These are phyloP conservation scores for Coelopa frigida DNA, from an alignment of 1,140 invertebrate species.

Conservation along the genomic window DNA sequence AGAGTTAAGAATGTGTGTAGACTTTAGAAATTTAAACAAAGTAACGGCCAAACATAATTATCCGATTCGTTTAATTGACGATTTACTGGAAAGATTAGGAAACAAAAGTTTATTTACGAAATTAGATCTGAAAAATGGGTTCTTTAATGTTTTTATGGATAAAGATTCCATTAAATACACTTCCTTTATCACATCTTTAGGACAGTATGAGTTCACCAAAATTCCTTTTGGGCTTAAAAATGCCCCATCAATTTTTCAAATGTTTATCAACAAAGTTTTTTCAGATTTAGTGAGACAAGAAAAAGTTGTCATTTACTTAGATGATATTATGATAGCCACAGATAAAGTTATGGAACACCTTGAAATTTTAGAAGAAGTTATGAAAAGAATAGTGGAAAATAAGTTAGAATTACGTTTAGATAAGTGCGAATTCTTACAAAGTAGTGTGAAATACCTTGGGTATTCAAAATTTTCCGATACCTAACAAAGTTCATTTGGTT, in stretches of 20 bases:
- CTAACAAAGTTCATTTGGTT: slow-evolving; percentile 16
- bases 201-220: background rate
- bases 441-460: background rate
- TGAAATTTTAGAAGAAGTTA: slow-evolving; percentile 17
- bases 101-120: too few relatives aligned
- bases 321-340: slow-evolving; percentile 8
- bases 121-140: slow-evolving; percentile 30
- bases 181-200: background rate
- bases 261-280: slow-evolving; percentile 39
- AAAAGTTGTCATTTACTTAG: slow-evolving; percentile 6
- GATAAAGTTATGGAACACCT: slow-evolving; percentile 1
- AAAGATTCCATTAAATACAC: background rate
- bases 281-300: slow-evolving; percentile 11
- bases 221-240: too few relatives aligned
- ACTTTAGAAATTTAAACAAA: slow-evolving; percentile 18
- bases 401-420: background rate
- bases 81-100: slow-evolving; percentile 21
- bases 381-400: slow-evolving; percentile 14
- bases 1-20: slow-evolving; percentile 17
- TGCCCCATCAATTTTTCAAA: slow-evolving; percentile 36
- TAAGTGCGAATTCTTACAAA: slow-evolving; percentile 6
- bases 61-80: slow-evolving; percentile 32
- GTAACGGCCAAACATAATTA: slow-evolving; percentile 16
- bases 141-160: slow-evolving; percentile 28
- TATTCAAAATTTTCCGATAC: slow-evolving; percentile 19